Evolutionary conservation across 2,888 invertebrate species (phyloP).

Genomic region (Tenthredo distinguenda): DNA sequence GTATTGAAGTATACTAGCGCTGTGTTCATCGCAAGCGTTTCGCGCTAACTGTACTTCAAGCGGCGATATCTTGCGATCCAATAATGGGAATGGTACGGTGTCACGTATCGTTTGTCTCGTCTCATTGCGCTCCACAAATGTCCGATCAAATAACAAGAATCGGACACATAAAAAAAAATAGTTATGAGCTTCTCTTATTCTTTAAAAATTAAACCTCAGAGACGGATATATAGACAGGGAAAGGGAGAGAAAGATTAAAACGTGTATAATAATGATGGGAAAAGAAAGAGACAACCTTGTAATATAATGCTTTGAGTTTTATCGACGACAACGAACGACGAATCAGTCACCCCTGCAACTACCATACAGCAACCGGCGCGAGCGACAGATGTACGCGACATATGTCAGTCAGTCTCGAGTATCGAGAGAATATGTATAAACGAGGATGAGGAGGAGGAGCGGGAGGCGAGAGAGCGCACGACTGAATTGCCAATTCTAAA

Average conservation of each 20-base stretch:
- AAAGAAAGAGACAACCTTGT: background rate
- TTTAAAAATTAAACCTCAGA: background rate
- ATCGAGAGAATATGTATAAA: constrained; percentile 9
- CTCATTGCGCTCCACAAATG: background rate
- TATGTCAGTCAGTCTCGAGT: constrained; percentile 31
- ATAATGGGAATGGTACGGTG: background rate
- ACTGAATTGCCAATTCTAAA: constrained; percentile 14
- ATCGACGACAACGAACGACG: constrained; percentile 1
- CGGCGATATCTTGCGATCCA: background rate
- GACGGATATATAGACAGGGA: background rate
- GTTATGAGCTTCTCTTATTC: background rate
- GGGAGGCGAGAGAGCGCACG: background rate
- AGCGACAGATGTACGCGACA: constrained; percentile 28
- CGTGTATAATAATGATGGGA: background rate
- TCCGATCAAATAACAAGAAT: background rate
- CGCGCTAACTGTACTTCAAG: background rate
- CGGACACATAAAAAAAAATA: background rate
- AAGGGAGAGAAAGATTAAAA: background rate
- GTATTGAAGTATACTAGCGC: background rate
- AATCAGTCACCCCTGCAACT: background rate
- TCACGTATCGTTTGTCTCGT: background rate
- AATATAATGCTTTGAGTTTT: constrained; percentile 1
- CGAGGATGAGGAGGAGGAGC: background rate
- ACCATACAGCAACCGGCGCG: background rate
- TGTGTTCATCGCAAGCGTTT: background rate